Base-by-base conservation (phyloP, 2,888 invertebrate genomes). In the Odontocerum albicorne region DNA sequence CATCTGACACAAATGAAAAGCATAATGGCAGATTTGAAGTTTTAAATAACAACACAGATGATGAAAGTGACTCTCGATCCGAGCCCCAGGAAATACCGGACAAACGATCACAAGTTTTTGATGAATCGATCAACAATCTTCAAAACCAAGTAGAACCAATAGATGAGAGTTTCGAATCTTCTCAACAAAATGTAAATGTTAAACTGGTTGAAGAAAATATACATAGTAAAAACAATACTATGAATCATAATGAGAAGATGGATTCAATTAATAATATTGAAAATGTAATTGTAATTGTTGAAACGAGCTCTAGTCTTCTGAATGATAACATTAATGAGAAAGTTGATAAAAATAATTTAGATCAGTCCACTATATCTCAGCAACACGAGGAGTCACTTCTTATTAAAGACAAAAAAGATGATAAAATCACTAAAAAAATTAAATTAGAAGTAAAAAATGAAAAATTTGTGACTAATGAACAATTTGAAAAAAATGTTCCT, bases 11-110 rank as follows among this genome's bases (percentile, higher is more conserved):
- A 62, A 40, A 65, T 60, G 76, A 77, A 60, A 69, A 76, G 60
- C 76, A 75, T 59, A 77, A 77, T 67, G 76, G 76, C 69, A 77
- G 76, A 33, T 70, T 77, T 66, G 77, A 77, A 62, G 72, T 75
- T 61, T 67, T 73, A 62, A 73, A 77, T 63, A 17, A 6, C 10
- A 68, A 40, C n/a, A 21, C 40, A 20, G 35, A 45, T 13, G 10
- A 17, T 43, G 39, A 39, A 45, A 47, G 27, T 42, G 31, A 31
- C n/a, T 33, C 32, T 4, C 8, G 21, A 38, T 27, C 12, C 31
- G 50, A 56, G 20, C 35, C 15, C 10, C 21, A 40, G 15, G 27
- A 47, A 20, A 32, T 17, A 6, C 17, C 27, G 32, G 20, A 27
- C 22, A 51, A 42, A 17, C 58, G 67, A 35, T 76, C 72, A 10